A percentile compares a stretch with the other conserved stretches of the same genome.
These are phyloP conservation scores for Himantopus leucocephalus DNA, from an alignment of 2,113 vertebrate genomes.

Conservation along the genomic window DNA sequence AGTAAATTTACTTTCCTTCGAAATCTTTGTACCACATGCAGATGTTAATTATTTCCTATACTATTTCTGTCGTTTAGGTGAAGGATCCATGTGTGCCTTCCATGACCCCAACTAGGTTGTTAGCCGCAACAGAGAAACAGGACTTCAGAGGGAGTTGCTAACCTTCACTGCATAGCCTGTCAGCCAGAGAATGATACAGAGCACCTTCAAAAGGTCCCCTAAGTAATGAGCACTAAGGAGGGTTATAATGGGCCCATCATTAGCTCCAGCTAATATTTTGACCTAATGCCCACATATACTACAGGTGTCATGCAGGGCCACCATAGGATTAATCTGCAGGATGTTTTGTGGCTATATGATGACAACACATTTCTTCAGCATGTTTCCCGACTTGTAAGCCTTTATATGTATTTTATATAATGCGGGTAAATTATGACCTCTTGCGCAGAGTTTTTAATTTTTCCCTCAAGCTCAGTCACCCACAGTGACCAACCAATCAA, in stretches of 20 bases:
- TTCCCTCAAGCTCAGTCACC: background rate
- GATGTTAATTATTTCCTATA: constrained; percentile 67
- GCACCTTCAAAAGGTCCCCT: constrained; percentile 63
- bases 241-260: constrained; percentile 51
- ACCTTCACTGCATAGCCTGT: constrained; percentile 53
- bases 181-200: constrained; percentile 63
- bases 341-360: constrained; percentile 13
- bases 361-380: constrained; percentile 55
- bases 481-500: background rate
- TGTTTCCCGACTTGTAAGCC: background rate
- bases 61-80: constrained; percentile 22
- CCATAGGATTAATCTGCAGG: constrained; percentile 34
- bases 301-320: constrained; percentile 55
- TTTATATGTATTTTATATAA: background rate
- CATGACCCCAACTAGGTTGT: constrained; percentile 41
- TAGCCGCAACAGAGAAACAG: background rate
- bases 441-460: background rate
- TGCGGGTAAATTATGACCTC: background rate
- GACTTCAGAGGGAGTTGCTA: constrained; percentile 63
- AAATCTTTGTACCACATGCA: constrained; percentile 44
- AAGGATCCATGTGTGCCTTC: constrained; percentile 64
- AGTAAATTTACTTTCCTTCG: constrained; percentile 51
- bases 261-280: constrained; percentile 65
- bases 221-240: constrained; percentile 62
- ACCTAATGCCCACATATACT: constrained; percentile 41